phyloP scores from a whole-genome alignment of 1,140 invertebrate species.

The Bicyclus anynana region DNA sequence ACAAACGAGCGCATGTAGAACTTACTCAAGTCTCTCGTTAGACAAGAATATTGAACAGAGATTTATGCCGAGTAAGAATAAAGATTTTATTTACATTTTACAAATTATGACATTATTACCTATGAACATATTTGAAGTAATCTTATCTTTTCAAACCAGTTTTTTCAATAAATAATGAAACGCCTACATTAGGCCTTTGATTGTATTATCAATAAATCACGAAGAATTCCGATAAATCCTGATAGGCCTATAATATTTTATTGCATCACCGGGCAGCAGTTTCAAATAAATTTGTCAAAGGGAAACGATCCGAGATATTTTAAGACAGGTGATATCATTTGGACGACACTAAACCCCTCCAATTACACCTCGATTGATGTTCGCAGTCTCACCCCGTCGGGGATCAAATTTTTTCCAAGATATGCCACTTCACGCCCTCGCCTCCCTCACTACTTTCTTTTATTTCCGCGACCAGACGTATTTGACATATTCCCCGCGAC shows the following conservation, averaged over 20 bases:
- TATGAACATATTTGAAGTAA: neutral
- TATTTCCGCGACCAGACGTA: constrained; percentile 49
- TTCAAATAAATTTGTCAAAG: constrained; percentile 28
- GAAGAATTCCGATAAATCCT: constrained; percentile 6
- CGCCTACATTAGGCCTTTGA: neutral
- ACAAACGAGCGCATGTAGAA: too few relatives aligned
- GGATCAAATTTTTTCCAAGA: constrained; percentile 59
- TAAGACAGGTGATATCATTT: constrained; percentile 46
- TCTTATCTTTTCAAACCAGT: neutral
- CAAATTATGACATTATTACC: too few relatives aligned
- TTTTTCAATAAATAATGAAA: neutral
- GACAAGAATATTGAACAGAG: too few relatives aligned
- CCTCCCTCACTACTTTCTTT: constrained; percentile 46
- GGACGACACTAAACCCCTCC: constrained; percentile 52
- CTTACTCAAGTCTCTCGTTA: too few relatives aligned
- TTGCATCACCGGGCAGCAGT: constrained; percentile 8
- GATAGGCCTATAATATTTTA: constrained; percentile 17
- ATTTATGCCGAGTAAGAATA: too few relatives aligned
- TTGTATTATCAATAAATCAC: constrained; percentile 11
- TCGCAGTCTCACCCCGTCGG: constrained; percentile 50
- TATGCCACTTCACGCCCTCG: constrained; percentile 50
- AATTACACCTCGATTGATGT: constrained; percentile 69
- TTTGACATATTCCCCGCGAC: constrained; percentile 66
- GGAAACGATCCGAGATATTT: constrained; percentile 32
- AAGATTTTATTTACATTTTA: too few relatives aligned